Percentiles rank a stretch among this genome's conserved stretches.
Conservation (phyloP, 2,797 vertebrate genomes). For the Gymnoscopelus microlampas region DNA sequence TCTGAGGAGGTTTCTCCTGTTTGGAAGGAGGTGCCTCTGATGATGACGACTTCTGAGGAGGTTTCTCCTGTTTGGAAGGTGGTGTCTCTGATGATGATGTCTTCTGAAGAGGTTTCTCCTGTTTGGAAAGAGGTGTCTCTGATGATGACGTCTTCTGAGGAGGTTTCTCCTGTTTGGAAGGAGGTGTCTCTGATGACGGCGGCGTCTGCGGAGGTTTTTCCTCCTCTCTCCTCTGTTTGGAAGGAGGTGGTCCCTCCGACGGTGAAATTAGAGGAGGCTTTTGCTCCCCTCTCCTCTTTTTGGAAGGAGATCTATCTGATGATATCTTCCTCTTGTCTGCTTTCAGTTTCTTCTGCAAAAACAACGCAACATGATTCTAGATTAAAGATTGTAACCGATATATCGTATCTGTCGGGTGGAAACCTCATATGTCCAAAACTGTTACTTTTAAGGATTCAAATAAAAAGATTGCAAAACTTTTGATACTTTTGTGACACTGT, state of each 20-base stretch:
- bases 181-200: background rate
- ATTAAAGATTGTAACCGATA: too few relatives aligned
- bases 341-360: slow-evolving; percentile 58
- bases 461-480: too few relatives aligned
- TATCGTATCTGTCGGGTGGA: too few relatives aligned
- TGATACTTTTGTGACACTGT: too few relatives aligned
- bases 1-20: slow-evolving; percentile 20
- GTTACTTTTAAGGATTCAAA: too few relatives aligned
- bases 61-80: slow-evolving; percentile 15
- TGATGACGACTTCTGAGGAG: background rate
- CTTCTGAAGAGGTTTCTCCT: background rate
- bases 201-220: background rate
- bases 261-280: background rate
- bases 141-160: slow-evolving; percentile 16
- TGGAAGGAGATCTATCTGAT: too few relatives aligned
- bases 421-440: too few relatives aligned
- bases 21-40: background rate
- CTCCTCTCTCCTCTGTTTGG: slow-evolving; percentile 12
- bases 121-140: too few relatives aligned
- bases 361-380: background rate
- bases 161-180: background rate
- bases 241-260: background rate
- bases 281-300: slow-evolving; percentile 11
- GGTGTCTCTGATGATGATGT: background rate
- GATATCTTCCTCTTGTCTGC: slow-evolving; percentile 58